phyloP scores from a whole-genome alignment of 2,888 invertebrate genomes.

The Pseudoips prasinana region DNA sequence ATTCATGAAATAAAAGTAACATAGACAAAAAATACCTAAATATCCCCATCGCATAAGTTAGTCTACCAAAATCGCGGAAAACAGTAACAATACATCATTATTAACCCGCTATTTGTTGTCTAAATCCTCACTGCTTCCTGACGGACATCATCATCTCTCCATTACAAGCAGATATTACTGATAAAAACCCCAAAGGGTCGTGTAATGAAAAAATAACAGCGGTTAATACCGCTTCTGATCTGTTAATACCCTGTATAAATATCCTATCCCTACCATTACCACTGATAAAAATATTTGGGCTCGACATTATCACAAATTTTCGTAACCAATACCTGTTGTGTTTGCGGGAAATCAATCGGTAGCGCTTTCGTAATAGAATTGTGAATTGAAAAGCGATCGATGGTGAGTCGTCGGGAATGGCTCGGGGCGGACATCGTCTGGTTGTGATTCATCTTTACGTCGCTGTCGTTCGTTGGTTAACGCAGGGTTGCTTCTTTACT shows the following conservation, averaged over 20 bases:
- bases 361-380: conserved; percentile 48
- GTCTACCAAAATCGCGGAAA: conserved; percentile 3
- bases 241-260: conserved; percentile 34
- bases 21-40: no score
- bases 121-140: conserved; percentile 26
- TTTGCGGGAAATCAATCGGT: conserved; percentile 39
- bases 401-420: conserved; percentile 31
- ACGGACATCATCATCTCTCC: conserved; percentile 26
- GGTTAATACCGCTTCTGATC: conserved; percentile 33
- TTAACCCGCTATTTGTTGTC: conserved; percentile 17
- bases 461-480: conserved; percentile 20
- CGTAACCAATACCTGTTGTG: conserved; percentile 36
- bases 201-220: conserved; percentile 39
- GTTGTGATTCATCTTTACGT: conserved; percentile 46
- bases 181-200: conserved; percentile 26
- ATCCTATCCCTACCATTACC: conserved; percentile 39
- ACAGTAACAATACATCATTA: conserved; percentile 28
- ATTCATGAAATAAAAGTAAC: no score
- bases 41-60: conserved; percentile 7
- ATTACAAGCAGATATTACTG: conserved; percentile 33
- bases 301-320: conserved; percentile 46
- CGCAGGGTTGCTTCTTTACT: conserved; percentile 21
- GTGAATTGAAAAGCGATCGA: conserved; percentile 55
- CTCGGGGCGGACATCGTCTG: conserved; percentile 38
- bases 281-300: conserved; percentile 41